Conservation (phyloP, 2,113 vertebrate species). For the Eublepharis macularius region DNA sequence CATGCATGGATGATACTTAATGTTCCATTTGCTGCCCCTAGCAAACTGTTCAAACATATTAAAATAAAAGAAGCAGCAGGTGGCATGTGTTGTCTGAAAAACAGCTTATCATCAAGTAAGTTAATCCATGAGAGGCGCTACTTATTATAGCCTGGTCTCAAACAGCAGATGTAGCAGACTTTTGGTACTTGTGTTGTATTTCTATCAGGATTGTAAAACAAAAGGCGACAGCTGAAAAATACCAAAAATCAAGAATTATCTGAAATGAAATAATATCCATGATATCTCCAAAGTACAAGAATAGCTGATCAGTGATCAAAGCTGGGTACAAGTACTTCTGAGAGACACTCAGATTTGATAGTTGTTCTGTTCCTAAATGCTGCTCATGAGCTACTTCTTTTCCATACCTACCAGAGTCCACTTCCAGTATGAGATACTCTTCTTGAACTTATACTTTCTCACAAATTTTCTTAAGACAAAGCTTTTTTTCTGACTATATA, state of each 20-base stretch:
- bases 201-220: background rate
- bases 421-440: background rate
- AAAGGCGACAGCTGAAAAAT: background rate
- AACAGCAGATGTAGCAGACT: constrained; percentile 43
- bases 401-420: background rate
- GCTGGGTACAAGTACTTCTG: background rate
- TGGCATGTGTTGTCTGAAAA: constrained; percentile 52
- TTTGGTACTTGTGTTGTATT: constrained; percentile 37
- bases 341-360: background rate
- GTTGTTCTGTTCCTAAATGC: background rate
- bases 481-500: too few relatives aligned
- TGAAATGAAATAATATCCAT: background rate
- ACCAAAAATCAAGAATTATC: constrained; percentile 17
- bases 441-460: background rate
- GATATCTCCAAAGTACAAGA: background rate
- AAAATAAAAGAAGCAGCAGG: constrained; percentile 52
- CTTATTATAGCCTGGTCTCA: constrained; percentile 40
- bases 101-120: constrained; percentile 40
- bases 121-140: constrained; percentile 33
- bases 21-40: constrained; percentile 31
- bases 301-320: background rate
- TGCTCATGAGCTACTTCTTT: background rate
- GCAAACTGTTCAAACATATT: constrained; percentile 26
- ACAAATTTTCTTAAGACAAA: background rate
- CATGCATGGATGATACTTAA: constrained; percentile 12